Percentiles rank a stretch among this genome's conserved stretches.
Conservation (phyloP, 2,888 invertebrate species). For the Muscina levida region DNA sequence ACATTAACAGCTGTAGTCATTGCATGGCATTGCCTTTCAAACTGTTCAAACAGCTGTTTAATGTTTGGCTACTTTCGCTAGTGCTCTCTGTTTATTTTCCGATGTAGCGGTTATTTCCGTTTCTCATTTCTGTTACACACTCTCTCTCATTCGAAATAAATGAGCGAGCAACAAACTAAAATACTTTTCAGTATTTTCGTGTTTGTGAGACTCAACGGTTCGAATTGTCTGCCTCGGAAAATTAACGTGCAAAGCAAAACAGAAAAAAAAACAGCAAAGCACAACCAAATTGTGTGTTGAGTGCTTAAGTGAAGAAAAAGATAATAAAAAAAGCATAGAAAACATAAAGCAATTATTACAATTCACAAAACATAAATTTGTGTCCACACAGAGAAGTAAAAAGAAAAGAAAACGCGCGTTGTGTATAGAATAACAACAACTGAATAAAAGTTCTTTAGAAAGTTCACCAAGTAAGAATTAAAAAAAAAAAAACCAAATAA, state of each 20-base stretch:
- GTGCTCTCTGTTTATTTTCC: no score
- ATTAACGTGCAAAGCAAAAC: constrained; percentile 8
- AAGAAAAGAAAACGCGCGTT: neutral
- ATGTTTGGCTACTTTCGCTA: no score
- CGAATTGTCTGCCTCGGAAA: neutral
- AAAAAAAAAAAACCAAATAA: no score
- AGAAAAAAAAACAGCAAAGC: constrained; percentile 19
- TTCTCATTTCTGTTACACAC: no score
- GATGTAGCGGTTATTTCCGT: no score
- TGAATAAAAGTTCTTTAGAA: neutral
- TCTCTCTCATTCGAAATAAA: no score
- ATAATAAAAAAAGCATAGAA: neutral
- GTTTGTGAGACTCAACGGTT: constrained; percentile 48
- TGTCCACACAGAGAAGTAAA: neutral
- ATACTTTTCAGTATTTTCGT: constrained; percentile 54
- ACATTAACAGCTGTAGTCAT: no score
- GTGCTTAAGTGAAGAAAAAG: neutral
- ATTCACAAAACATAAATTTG: constrained; percentile 8
- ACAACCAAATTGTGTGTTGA: neutral
- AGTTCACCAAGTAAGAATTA: neutral
- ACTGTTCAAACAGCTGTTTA: no score
- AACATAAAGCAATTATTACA: constrained; percentile 5
- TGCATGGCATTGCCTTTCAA: no score
- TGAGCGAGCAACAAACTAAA: constrained; percentile 38
- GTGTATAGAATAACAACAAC: neutral